Percentiles rank a stretch among this genome's conserved stretches.
Conservation (phyloP, 2,888 invertebrate species). For the Chloromyia formosa region DNA sequence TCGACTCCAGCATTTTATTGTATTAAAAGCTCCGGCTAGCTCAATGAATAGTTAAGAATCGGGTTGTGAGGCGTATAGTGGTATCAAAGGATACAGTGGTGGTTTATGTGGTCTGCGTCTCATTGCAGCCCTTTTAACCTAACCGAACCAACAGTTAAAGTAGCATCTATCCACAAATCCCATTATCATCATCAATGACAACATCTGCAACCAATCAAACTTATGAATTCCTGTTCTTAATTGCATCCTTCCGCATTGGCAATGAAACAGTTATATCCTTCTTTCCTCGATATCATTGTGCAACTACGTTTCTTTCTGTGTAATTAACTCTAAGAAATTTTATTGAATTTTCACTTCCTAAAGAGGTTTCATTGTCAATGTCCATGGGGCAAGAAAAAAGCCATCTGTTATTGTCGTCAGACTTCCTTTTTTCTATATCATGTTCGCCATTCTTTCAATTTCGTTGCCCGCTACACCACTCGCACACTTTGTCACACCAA, state of each 20-base stretch:
- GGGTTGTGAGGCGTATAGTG: too few species aligned
- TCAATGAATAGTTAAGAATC: too few species aligned
- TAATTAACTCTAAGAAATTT: conserved; percentile 23
- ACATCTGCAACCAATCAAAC: background rate
- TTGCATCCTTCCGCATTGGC: background rate
- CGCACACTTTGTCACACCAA: background rate
- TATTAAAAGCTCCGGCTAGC: too few species aligned
- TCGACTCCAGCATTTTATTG: too few species aligned
- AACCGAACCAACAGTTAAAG: too few species aligned
- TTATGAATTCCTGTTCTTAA: background rate
- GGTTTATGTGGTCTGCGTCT: too few species aligned
- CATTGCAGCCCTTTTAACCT: too few species aligned
- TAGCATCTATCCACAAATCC: too few species aligned
- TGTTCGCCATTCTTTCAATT: background rate
- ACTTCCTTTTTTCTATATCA: background rate
- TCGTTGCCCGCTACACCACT: background rate
- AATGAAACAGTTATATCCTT: background rate
- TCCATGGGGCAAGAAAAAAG: background rate
- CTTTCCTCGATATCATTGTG: background rate
- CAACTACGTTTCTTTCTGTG: background rate
- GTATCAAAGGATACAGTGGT: too few species aligned
- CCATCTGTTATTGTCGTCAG: conserved; percentile 14
- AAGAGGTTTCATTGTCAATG: conserved; percentile 7
- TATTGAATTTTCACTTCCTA: conserved; percentile 1
- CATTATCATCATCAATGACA: too few species aligned